Base-by-base conservation (phyloP, 2,113 vertebrate genomes). In the Xenus cinereus region DNA sequence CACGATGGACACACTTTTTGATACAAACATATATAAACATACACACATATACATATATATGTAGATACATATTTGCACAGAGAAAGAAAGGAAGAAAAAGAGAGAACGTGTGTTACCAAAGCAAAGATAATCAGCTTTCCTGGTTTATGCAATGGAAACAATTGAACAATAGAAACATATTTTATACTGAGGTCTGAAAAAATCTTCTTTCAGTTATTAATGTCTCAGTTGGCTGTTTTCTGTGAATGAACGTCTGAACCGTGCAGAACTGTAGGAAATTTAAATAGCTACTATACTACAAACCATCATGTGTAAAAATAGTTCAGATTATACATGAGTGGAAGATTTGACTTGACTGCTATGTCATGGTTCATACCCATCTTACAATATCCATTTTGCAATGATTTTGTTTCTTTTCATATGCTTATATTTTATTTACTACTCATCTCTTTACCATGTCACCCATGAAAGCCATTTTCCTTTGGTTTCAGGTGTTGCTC, bases 221-320 rank as follows among this genome's bases (percentile, higher is more conserved):
- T 66, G 17, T 53, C 37, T 66, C 81, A 89, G 35, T 10, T 56
- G 24, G 45, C 67, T 77, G 53, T 62, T 84, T 87, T 77, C 39
- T 95, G 50, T 91, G 83, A 91, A 85, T 78, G 24, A 77, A 78
- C 72, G 43, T n/a, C 48, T 85, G 71, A 93, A 79, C 13, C 1
- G 8, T 50, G n/a, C 24, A 88, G 53, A 89, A 85, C 4, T 16
- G 8, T 5, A 76, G 48, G 21, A 94, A 79, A 90, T 56, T 71
- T 62, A 77, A 88, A 80, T 12, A 76, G n/a, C 63, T 83, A 60
- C 71, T 69, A 35, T 23, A 60, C 71, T 69, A 35, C 21, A 85
- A 82, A 39, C 27, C 45, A 45, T 28, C 14, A 24, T 48, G 28
- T 51, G 45, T 37, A 83, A 89, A 94, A 90, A 57, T 24, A 88